These are phyloP conservation scores for Dipus sagitta DNA, from an alignment of 2,797 vertebrate species.

Conservation along the genomic window DNA sequence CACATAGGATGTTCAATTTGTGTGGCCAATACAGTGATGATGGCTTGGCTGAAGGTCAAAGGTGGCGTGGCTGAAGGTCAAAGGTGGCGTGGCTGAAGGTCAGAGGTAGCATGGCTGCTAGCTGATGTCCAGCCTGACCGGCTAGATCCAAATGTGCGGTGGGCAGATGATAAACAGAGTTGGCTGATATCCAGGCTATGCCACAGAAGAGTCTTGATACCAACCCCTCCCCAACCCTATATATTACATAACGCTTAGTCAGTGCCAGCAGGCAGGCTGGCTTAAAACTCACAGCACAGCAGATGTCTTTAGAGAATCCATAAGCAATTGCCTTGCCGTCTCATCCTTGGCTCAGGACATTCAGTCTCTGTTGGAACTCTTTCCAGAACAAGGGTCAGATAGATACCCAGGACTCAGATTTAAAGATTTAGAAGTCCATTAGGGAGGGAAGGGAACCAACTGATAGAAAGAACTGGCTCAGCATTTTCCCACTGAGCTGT, in stretches of 20 bases:
- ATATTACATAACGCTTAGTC: background rate
- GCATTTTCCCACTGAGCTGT: slow-evolving; percentile 46
- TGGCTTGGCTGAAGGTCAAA: background rate
- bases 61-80: background rate
- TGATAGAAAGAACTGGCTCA: slow-evolving; percentile 24
- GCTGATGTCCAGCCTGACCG: background rate
- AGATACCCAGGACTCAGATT: slow-evolving; percentile 49
- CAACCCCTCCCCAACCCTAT: background rate
- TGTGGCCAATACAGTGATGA: background rate
- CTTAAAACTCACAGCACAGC: slow-evolving; percentile 56
- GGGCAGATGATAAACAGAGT: background rate
- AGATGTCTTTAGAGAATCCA: slow-evolving; percentile 2
- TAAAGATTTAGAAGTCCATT: slow-evolving; percentile 71
- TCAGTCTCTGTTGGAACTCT: slow-evolving; percentile 17
- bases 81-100: background rate
- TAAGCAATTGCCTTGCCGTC: slow-evolving; percentile 36
- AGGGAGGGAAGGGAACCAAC: slow-evolving; percentile 60
- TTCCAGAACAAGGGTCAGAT: slow-evolving; percentile 35
- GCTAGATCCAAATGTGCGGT: background rate
- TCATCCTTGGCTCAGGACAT: slow-evolving; percentile 38
- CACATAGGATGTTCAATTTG: background rate
- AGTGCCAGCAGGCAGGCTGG: background rate
- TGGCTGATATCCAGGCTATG: background rate
- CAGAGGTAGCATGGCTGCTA: background rate
- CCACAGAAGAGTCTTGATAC: background rate